A percentile compares a stretch with the other conserved stretches of the same genome.
Conservation (phyloP, 2,888 invertebrate genomes). For the Noctua janthina region DNA sequence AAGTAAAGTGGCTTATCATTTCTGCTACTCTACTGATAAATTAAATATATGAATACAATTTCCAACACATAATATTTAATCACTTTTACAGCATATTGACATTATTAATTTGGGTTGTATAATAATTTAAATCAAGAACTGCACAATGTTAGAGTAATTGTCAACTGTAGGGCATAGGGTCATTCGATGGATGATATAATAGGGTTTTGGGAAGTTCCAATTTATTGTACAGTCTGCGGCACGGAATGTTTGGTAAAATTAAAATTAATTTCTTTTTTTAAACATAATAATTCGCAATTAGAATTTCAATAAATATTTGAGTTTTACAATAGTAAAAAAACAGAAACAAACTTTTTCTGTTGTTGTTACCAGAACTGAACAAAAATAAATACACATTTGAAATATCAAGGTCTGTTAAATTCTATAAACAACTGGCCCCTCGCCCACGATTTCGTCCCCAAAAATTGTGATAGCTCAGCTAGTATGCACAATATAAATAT, state of each 20-base stretch:
- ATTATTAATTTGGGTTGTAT: neutral
- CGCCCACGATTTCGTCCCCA: too few relatives aligned
- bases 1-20: constrained; percentile 3
- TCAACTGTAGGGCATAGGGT: neutral
- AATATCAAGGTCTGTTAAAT: neutral
- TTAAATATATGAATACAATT: neutral
- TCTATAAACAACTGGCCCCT: neutral
- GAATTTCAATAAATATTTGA: too few relatives aligned
- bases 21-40: neutral
- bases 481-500: too few relatives aligned
- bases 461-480: too few relatives aligned
- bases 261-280: too few relatives aligned
- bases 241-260: too few relatives aligned
- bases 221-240: neutral
- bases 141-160: neutral
- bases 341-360: neutral
- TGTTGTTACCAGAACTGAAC: neutral
- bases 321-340: too few relatives aligned
- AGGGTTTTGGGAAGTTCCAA: neutral
- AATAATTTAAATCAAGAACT: constrained; percentile 3
- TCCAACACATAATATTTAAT: constrained; percentile 7
- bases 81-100: neutral
- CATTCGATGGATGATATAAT: too few relatives aligned
- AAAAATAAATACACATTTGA: neutral
- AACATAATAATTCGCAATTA: too few relatives aligned